Evolutionary conservation across 2,113 vertebrate genomes (phyloP), one percentile per base, ranked within the genome.

Genomic region (Tachuris rubrigastra): DNA sequence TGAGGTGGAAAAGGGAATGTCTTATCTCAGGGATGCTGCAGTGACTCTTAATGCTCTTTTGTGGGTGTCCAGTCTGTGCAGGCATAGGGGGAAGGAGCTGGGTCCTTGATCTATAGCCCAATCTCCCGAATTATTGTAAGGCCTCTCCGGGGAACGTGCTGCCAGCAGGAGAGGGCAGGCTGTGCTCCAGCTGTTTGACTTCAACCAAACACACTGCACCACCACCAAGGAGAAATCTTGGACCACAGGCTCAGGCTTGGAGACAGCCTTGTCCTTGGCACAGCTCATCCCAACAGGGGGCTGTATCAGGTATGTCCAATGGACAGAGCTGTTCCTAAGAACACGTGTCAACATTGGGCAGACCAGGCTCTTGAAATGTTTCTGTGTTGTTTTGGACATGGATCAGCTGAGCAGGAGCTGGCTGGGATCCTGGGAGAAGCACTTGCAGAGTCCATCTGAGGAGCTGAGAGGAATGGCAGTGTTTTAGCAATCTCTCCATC

Each of bases 161-260:
- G 89, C 7, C 52, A 63, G 77, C 50, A 52, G 37, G 56, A 71
- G 33, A 11, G 69, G 30, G 23, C 10, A 15, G 62, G 46, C 35
- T 50, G 47, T 12, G 1, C 12, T n/a, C 15, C 3, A 2, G 30
- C 2, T 33, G 6, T 9, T 17, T 0, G 7, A 4, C 15, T 6
- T 7, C 78, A 66, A 2, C 69, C 35, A 17, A 8, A 66, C 9
- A 18, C 18, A 39, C 39, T 59, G 52, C 35, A 14, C 14, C 50
- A 2, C 55, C 7, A 3, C 66, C 8, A 3, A 12, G 37, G 44
- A 31, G 44, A 31, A 75, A 59, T 16, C 30, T 21, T 46, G 23
- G 28, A 11, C 7, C 20, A 2, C 8, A 4, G n/a, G 20, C 52
- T 63, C 8, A 5, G n/a, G 20, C 52, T 59, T 13, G 62, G 77